phyloP scores from a whole-genome alignment of 2,888 invertebrate species.

The Lysandra coridon region DNA sequence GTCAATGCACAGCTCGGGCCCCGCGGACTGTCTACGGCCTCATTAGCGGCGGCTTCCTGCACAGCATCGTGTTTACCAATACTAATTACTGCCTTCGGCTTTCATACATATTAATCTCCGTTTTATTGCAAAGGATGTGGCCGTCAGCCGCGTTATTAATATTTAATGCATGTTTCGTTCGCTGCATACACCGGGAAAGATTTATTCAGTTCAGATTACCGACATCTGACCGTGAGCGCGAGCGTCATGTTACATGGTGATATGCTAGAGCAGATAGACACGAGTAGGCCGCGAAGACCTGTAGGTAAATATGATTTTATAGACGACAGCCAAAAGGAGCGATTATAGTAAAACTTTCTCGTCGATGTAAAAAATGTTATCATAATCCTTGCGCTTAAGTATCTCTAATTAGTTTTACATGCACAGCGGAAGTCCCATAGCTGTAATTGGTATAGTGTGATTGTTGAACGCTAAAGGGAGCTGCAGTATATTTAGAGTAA shows the following conservation, averaged over 20 bases:
- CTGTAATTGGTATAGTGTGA: not conserved
- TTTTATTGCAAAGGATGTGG: not conserved
- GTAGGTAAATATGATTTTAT: not conserved
- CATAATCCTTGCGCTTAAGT: not conserved
- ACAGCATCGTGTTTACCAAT: not conserved
- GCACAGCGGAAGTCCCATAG: not conserved
- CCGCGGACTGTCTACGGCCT: not conserved
- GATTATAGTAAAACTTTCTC: no score
- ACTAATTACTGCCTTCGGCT: not conserved
- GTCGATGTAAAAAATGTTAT: no score
- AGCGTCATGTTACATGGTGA: not conserved
- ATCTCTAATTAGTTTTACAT: not conserved
- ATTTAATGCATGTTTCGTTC: not conserved
- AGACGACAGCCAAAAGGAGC: not conserved
- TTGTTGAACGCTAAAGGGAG: no score
- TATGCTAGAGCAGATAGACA: not conserved
- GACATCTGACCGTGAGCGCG: constrained; percentile 1
- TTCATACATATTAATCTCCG: constrained; percentile 8
- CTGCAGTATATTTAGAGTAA: no score
- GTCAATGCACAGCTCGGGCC: not conserved
- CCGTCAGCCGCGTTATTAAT: not conserved
- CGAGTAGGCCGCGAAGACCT: not conserved
- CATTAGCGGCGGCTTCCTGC: not conserved
- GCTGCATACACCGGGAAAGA: not conserved
- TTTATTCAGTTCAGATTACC: not conserved